Conservation (phyloP, 2,797 vertebrate genomes). For the Balearica regulorum region DNA sequence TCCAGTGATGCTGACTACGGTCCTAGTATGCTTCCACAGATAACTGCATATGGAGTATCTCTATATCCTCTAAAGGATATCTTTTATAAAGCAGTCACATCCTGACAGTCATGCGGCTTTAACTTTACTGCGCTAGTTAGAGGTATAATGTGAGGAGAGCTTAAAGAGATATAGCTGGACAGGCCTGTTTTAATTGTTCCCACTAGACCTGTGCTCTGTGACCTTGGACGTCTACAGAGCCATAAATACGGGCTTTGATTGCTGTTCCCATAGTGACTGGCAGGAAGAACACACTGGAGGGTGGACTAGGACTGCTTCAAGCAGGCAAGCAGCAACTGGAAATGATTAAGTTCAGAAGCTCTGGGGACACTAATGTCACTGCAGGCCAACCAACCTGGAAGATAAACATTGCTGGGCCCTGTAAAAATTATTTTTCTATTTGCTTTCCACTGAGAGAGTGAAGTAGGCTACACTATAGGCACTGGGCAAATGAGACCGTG, state of each 20-base stretch:
- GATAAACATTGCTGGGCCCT: conserved; percentile 62
- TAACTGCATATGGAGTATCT: background rate
- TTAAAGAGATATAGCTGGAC: conserved; percentile 51
- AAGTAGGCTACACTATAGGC: background rate
- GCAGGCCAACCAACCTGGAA: conserved; percentile 61
- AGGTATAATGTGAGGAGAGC: conserved; percentile 29
- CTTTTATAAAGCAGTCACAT: conserved; percentile 23
- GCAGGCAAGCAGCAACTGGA: conserved; percentile 56
- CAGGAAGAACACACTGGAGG: conserved; percentile 35
- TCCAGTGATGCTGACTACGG: background rate
- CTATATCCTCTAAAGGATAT: background rate
- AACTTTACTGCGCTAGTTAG: conserved; percentile 51
- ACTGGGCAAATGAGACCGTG: background rate
- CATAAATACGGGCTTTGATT: conserved; percentile 62
- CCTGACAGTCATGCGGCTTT: conserved; percentile 52
- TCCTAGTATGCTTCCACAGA: background rate
- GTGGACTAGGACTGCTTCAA: conserved; percentile 2
- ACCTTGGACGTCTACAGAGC: conserved; percentile 41
- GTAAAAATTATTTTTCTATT: conserved; percentile 55
- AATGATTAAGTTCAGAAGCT: conserved; percentile 62
- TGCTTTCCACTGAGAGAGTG: conserved; percentile 21
- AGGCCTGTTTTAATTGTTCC: conserved; percentile 62
- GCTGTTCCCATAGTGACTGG: conserved; percentile 61
- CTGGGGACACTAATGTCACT: conserved; percentile 59
- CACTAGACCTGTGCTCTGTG: conserved; percentile 29